A percentile compares a stretch with the other conserved stretches of the same genome.
Evolutionary conservation across 2,888 invertebrate species (phyloP).

Genomic region (Sarcophaga rosellei): DNA sequence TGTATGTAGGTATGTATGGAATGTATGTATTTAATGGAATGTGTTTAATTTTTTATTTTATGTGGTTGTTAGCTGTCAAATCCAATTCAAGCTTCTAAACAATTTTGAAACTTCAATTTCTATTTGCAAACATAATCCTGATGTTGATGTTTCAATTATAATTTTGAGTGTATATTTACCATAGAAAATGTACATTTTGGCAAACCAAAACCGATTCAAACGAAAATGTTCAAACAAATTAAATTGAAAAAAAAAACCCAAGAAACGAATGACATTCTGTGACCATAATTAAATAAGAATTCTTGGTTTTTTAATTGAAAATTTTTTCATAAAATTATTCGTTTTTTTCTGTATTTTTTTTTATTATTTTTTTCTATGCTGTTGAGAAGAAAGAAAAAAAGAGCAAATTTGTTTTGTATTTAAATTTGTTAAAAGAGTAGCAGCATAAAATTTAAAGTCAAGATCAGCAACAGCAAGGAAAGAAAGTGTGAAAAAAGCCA

Average conservation of each 20-base stretch:
- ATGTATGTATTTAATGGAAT: too few relatives aligned
- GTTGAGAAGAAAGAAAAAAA: neutral
- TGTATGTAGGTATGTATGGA: too few relatives aligned
- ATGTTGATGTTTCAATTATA: too few relatives aligned
- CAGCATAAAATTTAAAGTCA: constrained; percentile 23
- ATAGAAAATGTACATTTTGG: constrained; percentile 13
- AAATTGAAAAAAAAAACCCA: constrained; percentile 47
- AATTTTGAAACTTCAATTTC: too few relatives aligned
- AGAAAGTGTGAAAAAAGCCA: constrained; percentile 46
- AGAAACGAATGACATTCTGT: constrained; percentile 46
- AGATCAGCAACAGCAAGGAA: constrained; percentile 20
- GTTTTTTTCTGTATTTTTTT: neutral
- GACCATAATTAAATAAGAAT: constrained; percentile 58
- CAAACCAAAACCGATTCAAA: constrained; percentile 15
- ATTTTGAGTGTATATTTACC: neutral
- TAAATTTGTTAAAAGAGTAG: neutral
- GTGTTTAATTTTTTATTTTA: too few relatives aligned
- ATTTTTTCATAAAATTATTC: constrained; percentile 47
- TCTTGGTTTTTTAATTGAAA: constrained; percentile 51
- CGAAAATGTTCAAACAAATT: constrained; percentile 48
- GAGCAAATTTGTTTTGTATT: too few relatives aligned
- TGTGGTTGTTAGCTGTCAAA: too few relatives aligned
- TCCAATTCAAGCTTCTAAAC: too few relatives aligned
- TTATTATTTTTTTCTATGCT: neutral
- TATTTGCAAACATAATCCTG: too few relatives aligned